These are phyloP conservation scores for Oxyura jamaicensis DNA, from an alignment of 2,113 vertebrate genomes.

Conservation along the genomic window DNA sequence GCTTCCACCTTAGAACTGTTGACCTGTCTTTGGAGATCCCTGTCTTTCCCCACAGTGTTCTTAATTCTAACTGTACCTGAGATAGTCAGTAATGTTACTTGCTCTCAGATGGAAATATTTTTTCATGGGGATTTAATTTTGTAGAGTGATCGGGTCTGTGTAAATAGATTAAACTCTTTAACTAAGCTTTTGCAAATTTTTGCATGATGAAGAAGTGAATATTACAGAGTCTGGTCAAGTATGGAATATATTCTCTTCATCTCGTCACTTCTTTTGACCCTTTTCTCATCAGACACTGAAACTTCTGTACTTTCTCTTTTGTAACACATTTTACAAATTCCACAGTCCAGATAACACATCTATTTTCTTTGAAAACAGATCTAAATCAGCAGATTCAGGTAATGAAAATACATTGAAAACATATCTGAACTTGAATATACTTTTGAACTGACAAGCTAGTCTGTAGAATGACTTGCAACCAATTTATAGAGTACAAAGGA, in stretches of 20 bases:
- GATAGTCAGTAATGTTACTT: background rate
- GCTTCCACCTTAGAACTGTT: background rate
- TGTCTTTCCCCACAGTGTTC: background rate
- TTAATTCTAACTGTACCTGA: background rate
- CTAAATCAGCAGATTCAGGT: background rate
- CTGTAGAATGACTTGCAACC: background rate
- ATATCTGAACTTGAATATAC: background rate
- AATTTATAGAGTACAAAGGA: background rate
- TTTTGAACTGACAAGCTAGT: background rate
- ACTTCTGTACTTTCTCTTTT: background rate
- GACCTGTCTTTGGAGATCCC: background rate
- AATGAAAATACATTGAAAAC: background rate
- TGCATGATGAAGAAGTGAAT: background rate
- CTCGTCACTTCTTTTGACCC: background rate
- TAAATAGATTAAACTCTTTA: background rate
- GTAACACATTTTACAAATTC: background rate
- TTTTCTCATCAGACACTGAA: background rate
- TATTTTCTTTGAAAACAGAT: background rate
- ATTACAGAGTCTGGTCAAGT: background rate
- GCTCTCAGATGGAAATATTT: background rate
- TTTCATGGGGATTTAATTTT: background rate
- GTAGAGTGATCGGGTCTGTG: accelerated
- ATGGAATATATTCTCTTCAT: background rate
- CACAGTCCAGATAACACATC: background rate
- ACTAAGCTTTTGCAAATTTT: background rate